Evolutionary conservation across 2,797 vertebrate species (phyloP).

Genomic region (Chelidonichthys spinosus): DNA sequence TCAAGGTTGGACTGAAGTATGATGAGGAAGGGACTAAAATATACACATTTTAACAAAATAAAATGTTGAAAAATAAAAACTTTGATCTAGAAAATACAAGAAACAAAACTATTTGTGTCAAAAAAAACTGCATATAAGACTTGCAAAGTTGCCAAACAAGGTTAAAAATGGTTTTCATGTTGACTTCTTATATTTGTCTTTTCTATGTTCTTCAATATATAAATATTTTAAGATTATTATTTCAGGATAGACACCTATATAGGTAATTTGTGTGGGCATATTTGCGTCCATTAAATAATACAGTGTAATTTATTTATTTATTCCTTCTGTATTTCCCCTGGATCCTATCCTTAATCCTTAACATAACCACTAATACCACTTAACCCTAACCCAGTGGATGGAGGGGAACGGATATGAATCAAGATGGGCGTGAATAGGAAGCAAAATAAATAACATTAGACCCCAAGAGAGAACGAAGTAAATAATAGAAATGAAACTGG

Average conservation of each 20-base stretch:
- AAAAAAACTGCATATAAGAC: not conserved
- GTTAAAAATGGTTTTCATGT: not conserved
- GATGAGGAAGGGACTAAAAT: not conserved
- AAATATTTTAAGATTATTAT: not conserved
- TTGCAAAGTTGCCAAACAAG: not conserved
- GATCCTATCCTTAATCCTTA: conserved; percentile 33
- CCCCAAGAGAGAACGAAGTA: not conserved
- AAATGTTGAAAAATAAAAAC: conserved; percentile 3
- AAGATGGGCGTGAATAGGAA: conserved; percentile 12
- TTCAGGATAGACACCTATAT: not conserved
- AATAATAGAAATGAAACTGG: not conserved
- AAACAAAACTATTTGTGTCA: conserved; percentile 2
- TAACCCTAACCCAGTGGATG: conserved; percentile 4
- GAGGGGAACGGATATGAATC: conserved; percentile 24
- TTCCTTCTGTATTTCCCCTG: not conserved
- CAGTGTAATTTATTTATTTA: not conserved
- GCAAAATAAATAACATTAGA: conserved; percentile 20
- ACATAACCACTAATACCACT: conserved; percentile 23
- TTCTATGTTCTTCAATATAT: not conserved
- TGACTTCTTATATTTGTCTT: not conserved
- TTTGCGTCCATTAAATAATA: too few relatives aligned
- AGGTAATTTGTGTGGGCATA: not conserved
- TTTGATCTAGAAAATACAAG: conserved; percentile 4
- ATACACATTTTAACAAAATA: not conserved
- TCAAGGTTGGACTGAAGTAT: conserved; percentile 35